A percentile compares a stretch with the other conserved stretches of the same genome.
Evolutionary conservation across 2,888 invertebrate genomes (phyloP).

Genomic region (Drosophila meridiana): DNA sequence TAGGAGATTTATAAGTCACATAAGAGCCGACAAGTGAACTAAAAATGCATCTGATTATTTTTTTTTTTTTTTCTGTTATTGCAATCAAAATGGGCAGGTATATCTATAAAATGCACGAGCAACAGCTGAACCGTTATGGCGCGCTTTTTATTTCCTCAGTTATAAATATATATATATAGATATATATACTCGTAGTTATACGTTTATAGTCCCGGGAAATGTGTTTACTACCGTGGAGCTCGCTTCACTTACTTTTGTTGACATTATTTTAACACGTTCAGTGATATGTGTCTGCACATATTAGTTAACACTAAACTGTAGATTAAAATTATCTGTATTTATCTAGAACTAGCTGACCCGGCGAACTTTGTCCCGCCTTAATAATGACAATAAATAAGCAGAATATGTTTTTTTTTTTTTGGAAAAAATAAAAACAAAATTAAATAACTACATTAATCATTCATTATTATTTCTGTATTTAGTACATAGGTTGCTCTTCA

Average conservation of each 20-base stretch:
- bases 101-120: slow-evolving; percentile 29
- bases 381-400: no score
- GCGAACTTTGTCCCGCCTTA: no score
- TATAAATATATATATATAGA: background rate
- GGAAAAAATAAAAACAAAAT: no score
- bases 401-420: no score
- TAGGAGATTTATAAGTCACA: background rate
- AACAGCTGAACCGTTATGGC: slow-evolving; percentile 11
- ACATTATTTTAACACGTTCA: background rate
- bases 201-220: slow-evolving; percentile 11
- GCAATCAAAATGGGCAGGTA: slow-evolving; percentile 10
- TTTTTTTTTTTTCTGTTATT: background rate
- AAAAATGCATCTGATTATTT: background rate
- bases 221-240: slow-evolving; percentile 5
- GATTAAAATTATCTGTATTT: slow-evolving; percentile 7
- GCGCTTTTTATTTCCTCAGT: slow-evolving; percentile 47
- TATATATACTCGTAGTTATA: background rate
- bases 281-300: background rate
- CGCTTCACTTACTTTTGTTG: slow-evolving; percentile 23
- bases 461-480: no score
- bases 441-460: no score
- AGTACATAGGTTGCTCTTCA: no score
- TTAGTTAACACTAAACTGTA: background rate
- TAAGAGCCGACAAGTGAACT: background rate
- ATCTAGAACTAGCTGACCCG: background rate